Conservation (phyloP, 1,140 invertebrate species). For the Bombus balteatus region DNA sequence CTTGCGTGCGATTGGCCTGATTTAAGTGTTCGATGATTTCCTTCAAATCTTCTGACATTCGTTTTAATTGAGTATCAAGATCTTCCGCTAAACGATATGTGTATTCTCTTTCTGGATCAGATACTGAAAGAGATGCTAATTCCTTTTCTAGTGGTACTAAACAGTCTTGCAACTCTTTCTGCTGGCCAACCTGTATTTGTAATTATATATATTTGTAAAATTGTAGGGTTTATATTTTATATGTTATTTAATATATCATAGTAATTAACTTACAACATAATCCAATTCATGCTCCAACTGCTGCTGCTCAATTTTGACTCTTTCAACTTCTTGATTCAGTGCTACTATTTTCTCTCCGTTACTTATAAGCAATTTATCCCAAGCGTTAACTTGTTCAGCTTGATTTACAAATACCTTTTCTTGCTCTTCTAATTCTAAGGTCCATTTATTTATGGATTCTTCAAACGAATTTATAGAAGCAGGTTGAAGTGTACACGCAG, state of each 20-base stretch:
- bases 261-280: constrained; percentile 87
- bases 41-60: constrained; percentile 97
- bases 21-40: constrained; percentile 98
- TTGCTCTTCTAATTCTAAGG: constrained; percentile 95
- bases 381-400: constrained; percentile 96
- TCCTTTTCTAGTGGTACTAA: constrained; percentile 93
- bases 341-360: constrained; percentile 97
- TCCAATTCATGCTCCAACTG: constrained; percentile 96
- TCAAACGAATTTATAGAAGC: constrained; percentile 92
- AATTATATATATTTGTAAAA: constrained; percentile 2
- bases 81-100: constrained; percentile 94
- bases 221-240: neutral
- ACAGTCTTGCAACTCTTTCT: constrained; percentile 95
- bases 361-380: constrained; percentile 94
- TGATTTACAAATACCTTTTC: constrained; percentile 97
- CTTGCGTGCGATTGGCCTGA: constrained; percentile 91
- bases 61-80: constrained; percentile 95
- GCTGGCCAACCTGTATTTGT: constrained; percentile 86
- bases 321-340: constrained; percentile 92
- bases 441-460: constrained; percentile 98
- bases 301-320: constrained; percentile 94
- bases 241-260: neutral
- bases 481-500: constrained; percentile 78
- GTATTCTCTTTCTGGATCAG: constrained; percentile 93
- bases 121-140: constrained; percentile 86